Base-by-base conservation (phyloP, 2,797 vertebrate species). In the Coilia nasus region DNA sequence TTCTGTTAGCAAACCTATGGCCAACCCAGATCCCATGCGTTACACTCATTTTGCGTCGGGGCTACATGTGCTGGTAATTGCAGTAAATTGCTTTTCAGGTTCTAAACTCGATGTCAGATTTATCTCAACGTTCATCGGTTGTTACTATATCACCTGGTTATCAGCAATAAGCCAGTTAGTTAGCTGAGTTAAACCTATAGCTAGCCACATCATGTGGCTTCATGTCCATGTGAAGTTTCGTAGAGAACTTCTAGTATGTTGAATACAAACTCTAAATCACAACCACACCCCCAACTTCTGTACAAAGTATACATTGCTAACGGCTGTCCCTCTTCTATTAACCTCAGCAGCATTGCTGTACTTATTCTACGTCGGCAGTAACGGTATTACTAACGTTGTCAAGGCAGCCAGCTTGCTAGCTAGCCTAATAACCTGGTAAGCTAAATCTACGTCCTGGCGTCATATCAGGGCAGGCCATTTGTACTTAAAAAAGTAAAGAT, bases 371-470 rank as follows among this genome's bases (percentile, higher is more conserved):
- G n/a, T 81, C 25, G 44, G 44, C 31, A 67, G 25, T 78, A 44
- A 19, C 71, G 14, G 35, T 23, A 14, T 17, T 23, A 44, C 23
- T 28, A 31, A 25, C 14, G 44, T 47, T 25, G 28, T 28, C 23
- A 25, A 47, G 17, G 85, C 89, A 83, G 0, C 78, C 83, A 46
- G 50, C 60, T 67, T 44, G 28, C 60, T 67, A 47, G 25, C 2
- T 62, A 81, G 21, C 44, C 44, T 12, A 6, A 0, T 35, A n/a
- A 84, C 50, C 9, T 80, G 71, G 31, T 78, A 17, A 19, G 71
- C 31, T 10, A 78, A 78, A 78, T 35, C 1, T 35, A 75, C 41
- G 17, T 44, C 31, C n/a, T 6, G n/a, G 35, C 41, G 21, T 67
- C 35, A 57, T 46, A 2, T 46, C 28, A 60, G 56, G 31, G 15